phyloP scores from a whole-genome alignment of 2,113 vertebrate genomes.

The Eubucco bourcierii region DNA sequence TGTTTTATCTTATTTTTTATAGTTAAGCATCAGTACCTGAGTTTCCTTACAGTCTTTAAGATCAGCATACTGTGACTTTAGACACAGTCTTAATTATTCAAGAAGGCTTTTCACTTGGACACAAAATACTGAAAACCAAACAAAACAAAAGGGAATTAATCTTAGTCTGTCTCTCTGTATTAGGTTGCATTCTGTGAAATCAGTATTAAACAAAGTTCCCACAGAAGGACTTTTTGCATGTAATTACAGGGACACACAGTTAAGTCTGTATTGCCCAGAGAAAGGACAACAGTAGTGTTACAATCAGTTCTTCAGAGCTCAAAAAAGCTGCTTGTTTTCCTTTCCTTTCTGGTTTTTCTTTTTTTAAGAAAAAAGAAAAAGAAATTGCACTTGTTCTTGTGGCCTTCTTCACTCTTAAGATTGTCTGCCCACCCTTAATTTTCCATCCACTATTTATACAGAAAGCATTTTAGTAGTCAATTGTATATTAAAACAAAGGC shows the following conservation, averaged over 20 bases:
- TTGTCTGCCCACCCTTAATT: constrained; percentile 75
- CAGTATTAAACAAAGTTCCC: constrained; percentile 37
- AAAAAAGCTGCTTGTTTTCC: constrained; percentile 52
- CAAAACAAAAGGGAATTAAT: constrained; percentile 48
- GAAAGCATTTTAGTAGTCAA: constrained; percentile 66
- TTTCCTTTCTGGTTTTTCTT: background rate
- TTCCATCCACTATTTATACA: constrained; percentile 67
- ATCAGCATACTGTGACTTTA: constrained; percentile 45
- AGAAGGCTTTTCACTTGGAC: constrained; percentile 62
- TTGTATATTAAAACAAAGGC: constrained; percentile 65
- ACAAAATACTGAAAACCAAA: constrained; percentile 62
- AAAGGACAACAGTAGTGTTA: constrained; percentile 68
- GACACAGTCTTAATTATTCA: constrained; percentile 55
- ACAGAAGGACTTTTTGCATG: constrained; percentile 28
- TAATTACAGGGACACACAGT: constrained; percentile 52
- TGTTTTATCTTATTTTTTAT: constrained; percentile 78
- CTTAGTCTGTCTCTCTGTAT: constrained; percentile 34
- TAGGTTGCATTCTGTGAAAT: constrained; percentile 64
- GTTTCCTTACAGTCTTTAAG: constrained; percentile 41
- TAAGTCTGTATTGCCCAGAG: constrained; percentile 69
- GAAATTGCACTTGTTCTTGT: constrained; percentile 80
- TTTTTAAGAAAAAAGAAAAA: constrained; percentile 4
- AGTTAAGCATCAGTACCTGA: constrained; percentile 71
- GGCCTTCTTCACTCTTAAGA: constrained; percentile 82
- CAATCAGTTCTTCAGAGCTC: constrained; percentile 58